A percentile compares a stretch with the other conserved stretches of the same genome.
Evolutionary conservation across 2,113 vertebrate genomes (phyloP).

Genomic region (Cyprinus carpio): DNA sequence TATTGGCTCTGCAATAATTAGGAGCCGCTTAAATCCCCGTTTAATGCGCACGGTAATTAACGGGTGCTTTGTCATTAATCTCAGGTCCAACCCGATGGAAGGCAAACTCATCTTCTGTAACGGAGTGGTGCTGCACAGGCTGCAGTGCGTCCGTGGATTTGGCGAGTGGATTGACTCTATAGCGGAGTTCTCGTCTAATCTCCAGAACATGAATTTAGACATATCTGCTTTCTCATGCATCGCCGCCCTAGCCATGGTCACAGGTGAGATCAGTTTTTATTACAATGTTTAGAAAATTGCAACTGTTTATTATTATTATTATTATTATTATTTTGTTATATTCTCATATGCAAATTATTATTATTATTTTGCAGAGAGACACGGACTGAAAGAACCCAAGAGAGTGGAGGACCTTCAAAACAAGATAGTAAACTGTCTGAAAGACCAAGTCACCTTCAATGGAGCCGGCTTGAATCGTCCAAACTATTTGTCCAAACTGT

Average conservation of each 20-base stretch:
- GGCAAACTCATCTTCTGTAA: conserved; percentile 99
- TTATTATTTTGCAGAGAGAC: conserved; percentile 83
- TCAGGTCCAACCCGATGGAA: conserved; percentile 97
- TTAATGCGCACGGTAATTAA: conserved; percentile 86
- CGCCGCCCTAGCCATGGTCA: conserved; percentile 98
- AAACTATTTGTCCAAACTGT: conserved; percentile 98
- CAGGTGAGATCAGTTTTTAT: conserved; percentile 80
- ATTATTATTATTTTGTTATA: conserved; percentile 39
- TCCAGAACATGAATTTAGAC: conserved; percentile 98
- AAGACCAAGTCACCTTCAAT: conserved; percentile 98
- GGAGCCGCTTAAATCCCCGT: conserved; percentile 83
- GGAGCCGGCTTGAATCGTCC: conserved; percentile 93
- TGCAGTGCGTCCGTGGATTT: conserved; percentile 98
- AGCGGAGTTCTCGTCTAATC: conserved; percentile 96
- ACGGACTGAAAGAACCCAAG: conserved; percentile 97
- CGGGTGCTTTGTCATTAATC: conserved; percentile 75
- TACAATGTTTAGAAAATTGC: background rate
- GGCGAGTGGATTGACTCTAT: conserved; percentile 99
- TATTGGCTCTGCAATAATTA: conserved; percentile 85
- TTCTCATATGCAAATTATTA: background rate
- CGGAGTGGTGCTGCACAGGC: conserved; percentile 94
- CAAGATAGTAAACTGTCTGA: conserved; percentile 99
- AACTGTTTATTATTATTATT: background rate
- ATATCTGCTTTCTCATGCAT: conserved; percentile 99
- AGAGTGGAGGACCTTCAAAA: conserved; percentile 97